phyloP scores from a whole-genome alignment of 2,888 invertebrate genomes.

The Scaptomyza flava region DNA sequence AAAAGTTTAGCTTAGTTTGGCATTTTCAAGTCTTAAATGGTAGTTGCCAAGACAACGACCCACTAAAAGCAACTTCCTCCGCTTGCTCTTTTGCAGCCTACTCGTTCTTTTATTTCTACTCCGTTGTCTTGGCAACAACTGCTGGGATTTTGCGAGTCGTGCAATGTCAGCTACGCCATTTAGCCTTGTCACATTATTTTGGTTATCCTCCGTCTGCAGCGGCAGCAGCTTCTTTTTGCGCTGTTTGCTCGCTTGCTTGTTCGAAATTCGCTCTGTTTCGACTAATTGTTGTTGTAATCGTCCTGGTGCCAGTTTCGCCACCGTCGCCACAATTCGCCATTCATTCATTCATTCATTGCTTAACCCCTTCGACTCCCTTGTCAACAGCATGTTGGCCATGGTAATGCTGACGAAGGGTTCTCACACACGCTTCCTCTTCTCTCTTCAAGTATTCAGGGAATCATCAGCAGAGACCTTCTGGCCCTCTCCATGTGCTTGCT shows the following conservation, averaged over 20 bases:
- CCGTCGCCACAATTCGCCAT: constrained; percentile 60
- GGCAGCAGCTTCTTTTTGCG: constrained; percentile 20
- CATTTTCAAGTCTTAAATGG: constrained; percentile 44
- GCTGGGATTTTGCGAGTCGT: constrained; percentile 43
- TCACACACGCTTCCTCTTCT: background rate
- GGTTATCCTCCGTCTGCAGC: constrained; percentile 62
- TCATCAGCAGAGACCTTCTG: constrained; percentile 60
- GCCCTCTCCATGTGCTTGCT: constrained; percentile 9
- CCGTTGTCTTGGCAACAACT: constrained; percentile 20
- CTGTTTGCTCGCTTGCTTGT: constrained; percentile 11
- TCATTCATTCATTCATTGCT: constrained; percentile 56
- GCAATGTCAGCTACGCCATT: constrained; percentile 76
- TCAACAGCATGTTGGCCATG: constrained; percentile 21
- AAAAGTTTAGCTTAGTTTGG: constrained; percentile 61
- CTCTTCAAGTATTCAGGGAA: constrained; percentile 30
- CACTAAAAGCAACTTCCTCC: constrained; percentile 6
- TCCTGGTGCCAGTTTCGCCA: constrained; percentile 48
- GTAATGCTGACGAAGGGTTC: background rate
- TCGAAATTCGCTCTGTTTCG: constrained; percentile 20
- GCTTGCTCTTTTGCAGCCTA: background rate
- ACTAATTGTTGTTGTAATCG: constrained; percentile 77
- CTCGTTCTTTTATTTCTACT: background rate
- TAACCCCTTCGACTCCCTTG: constrained; percentile 38
- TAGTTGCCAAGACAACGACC: constrained; percentile 26
- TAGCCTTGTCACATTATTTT: constrained; percentile 79